Evolutionary conservation across 1,140 invertebrate species (phyloP), one percentile per base, ranked within the genome.

Genomic region (Augochlora pura): DNA sequence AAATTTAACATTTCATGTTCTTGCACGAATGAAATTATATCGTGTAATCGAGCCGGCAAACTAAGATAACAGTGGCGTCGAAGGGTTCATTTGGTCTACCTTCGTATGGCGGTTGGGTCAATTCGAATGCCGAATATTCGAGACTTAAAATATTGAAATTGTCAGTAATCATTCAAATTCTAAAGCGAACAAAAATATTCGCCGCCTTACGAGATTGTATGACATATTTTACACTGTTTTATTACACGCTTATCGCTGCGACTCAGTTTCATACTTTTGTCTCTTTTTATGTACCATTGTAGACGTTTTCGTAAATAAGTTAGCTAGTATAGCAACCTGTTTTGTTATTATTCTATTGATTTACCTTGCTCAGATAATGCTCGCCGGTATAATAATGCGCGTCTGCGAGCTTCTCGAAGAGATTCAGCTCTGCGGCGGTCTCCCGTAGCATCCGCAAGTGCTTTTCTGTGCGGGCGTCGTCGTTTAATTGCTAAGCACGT

Each of bases 321-420:
- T 46, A 46, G 10, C 16, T 23, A 62, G 25, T 16, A 27, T 1
- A 72, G 3, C 8, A 25, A 2, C 18, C 0, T 6, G 8, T 32
- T 2, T 14, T 49, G 1, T 27, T 42, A 23, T 52, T 1, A 3
- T 2, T 52, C 64, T 12, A 23, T 32, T 52, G 25, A 0, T 38
- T 4, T 63, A 91, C 90, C 72, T 79, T 82, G 18, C 42, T 80
- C 16, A 91, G 72, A 63, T 86, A 82, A 69, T 90, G 77, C 54
- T 91, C 83, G 23, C 89, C 90, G 4, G 69, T 86, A 14, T 83
- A 78, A 25, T 73, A 89, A 57, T 91, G 78, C 18, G 88, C 89
- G 18, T 90, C 71, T 0, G 90, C 90, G 8, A 88, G 77, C 62
- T 88, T 88, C 12, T 68, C 38, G 21, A 54, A 14, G 0, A 91